phyloP scores from a whole-genome alignment of 2,888 invertebrate species.

The Choristoneura rosaceana region DNA sequence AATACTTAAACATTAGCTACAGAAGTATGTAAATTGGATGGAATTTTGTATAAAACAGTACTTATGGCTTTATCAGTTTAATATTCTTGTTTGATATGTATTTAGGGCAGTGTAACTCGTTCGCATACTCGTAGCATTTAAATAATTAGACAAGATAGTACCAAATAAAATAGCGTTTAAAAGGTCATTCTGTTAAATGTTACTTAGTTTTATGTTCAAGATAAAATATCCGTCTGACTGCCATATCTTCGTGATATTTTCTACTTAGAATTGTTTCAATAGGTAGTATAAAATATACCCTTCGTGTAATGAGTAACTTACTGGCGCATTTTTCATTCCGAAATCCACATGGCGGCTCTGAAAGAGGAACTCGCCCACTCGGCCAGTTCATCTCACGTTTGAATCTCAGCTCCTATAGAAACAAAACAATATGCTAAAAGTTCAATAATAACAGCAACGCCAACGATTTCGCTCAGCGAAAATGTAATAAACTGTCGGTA shows the following conservation, averaged over 20 bases:
- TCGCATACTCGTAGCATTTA: background rate
- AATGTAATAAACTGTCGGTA: background rate
- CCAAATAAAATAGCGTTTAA: background rate
- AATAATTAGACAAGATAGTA: background rate
- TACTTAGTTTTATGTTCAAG: background rate
- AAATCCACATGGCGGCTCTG: slow-evolving; percentile 96
- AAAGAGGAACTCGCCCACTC: slow-evolving; percentile 90
- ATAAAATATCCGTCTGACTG: background rate
- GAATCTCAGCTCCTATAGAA: slow-evolving; percentile 89
- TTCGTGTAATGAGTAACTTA: slow-evolving; percentile 75
- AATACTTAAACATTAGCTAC: background rate
- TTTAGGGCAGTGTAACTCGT: background rate
- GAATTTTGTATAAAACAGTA: background rate
- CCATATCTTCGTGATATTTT: too few species aligned
- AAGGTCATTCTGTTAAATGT: background rate
- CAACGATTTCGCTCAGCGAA: background rate
- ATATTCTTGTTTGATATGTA: background rate
- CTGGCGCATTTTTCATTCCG: slow-evolving; percentile 95
- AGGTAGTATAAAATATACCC: background rate
- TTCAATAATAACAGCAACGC: background rate
- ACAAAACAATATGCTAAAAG: background rate
- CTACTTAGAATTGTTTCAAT: background rate
- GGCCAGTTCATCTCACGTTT: slow-evolving; percentile 92
- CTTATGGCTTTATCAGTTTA: background rate
- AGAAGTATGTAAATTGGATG: background rate